phyloP scores from a whole-genome alignment of 2,888 invertebrate species.

The Hypolimnas misippus region DNA sequence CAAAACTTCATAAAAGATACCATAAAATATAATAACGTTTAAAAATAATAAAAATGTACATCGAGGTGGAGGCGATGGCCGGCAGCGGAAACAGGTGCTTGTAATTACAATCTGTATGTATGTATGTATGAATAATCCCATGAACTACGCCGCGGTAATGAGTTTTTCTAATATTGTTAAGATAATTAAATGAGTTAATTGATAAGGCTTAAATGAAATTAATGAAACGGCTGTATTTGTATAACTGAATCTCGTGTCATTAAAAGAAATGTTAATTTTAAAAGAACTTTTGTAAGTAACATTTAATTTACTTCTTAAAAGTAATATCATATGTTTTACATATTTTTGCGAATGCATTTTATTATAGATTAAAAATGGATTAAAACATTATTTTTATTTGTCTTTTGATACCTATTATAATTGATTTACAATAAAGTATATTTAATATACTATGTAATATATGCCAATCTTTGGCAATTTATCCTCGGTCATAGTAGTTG shows the following conservation, averaged over 20 bases:
- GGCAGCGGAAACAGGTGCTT: conserved; percentile 32
- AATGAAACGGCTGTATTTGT: background rate
- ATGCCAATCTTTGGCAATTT: too few relatives aligned
- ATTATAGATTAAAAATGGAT: too few relatives aligned
- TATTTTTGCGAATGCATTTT: too few relatives aligned
- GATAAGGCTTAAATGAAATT: background rate
- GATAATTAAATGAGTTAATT: conserved; percentile 11
- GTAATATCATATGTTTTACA: too few relatives aligned
- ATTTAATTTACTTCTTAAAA: too few relatives aligned
- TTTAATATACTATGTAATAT: too few relatives aligned
- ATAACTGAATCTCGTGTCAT: background rate
- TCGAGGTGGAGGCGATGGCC: conserved; percentile 16
- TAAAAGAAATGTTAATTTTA: background rate
- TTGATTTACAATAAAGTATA: too few relatives aligned
- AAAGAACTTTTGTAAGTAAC: background rate
- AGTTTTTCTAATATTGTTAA: conserved; percentile 20
- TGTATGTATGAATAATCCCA: conserved; percentile 26
- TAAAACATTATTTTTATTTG: too few relatives aligned
- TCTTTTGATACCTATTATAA: too few relatives aligned
- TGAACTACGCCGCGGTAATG: conserved; percentile 16
- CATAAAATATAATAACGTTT: background rate
- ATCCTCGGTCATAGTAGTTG: too few relatives aligned
- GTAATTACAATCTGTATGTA: conserved; percentile 27
- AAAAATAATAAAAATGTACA: background rate
- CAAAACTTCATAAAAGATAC: background rate